Evolutionary conservation across 1,140 invertebrate genomes (phyloP).

Genomic region (Aphidius ervi): DNA sequence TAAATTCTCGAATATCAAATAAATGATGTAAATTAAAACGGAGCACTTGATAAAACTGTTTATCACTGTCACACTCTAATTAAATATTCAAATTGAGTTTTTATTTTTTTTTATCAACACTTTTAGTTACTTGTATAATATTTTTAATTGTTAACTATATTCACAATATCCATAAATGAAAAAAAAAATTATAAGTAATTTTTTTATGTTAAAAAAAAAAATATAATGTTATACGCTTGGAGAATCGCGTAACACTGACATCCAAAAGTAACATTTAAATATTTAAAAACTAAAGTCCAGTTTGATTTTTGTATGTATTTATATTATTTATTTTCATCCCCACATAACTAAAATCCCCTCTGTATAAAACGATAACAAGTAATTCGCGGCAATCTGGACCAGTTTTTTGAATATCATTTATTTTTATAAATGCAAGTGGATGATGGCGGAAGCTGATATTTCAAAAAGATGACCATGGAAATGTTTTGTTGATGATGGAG

Average conservation of each 20-base stretch:
- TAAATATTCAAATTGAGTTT: too few species aligned
- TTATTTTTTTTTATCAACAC: too few species aligned
- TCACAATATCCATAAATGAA: not conserved
- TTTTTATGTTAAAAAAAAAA: conserved; percentile 3
- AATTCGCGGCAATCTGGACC: conserved; percentile 17
- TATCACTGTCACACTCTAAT: too few species aligned
- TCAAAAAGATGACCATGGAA: not conserved
- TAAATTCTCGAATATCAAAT: too few species aligned
- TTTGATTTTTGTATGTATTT: not conserved
- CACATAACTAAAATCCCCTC: conserved; percentile 11
- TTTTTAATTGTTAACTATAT: too few species aligned
- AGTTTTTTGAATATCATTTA: conserved; percentile 15
- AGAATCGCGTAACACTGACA: too few species aligned
- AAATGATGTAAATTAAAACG: too few species aligned
- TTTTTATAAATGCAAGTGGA: conserved; percentile 17
- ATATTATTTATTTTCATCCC: not conserved
- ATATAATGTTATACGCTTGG: not conserved
- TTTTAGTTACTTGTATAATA: too few species aligned
- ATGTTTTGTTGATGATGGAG: not conserved
- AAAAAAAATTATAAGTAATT: conserved; percentile 4
- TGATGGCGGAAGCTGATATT: not conserved
- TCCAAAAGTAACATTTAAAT: not conserved
- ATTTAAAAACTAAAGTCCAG: not conserved
- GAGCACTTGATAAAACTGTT: too few species aligned
- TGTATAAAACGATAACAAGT: conserved; percentile 3